A percentile compares a stretch with the other conserved stretches of the same genome.
Evolutionary conservation across 2,113 vertebrate genomes (phyloP).

Genomic region (Microcebus murinus): DNA sequence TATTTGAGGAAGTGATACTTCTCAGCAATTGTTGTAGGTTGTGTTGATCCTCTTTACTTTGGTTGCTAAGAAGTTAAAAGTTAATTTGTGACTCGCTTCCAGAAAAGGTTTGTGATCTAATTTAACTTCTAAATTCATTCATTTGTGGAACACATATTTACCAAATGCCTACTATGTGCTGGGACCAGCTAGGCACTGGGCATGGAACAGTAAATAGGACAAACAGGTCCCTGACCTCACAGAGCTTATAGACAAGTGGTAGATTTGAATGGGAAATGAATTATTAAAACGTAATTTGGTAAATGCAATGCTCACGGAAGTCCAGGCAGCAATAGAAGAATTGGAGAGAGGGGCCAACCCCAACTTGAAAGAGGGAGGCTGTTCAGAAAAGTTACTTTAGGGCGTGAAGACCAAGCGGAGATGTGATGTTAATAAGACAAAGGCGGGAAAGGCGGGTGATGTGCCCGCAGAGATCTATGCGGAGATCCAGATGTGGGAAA

Average conservation of each 20-base stretch:
- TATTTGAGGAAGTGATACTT: not conserved
- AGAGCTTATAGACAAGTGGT: not conserved
- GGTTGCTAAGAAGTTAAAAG: slow-evolving; percentile 12
- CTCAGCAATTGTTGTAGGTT: not conserved
- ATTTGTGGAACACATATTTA: not conserved
- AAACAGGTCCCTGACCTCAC: not conserved
- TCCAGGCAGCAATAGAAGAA: not conserved
- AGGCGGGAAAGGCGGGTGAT: not conserved
- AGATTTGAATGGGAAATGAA: not conserved
- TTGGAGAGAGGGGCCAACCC: not conserved
- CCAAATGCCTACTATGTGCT: not conserved
- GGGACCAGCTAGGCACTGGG: not conserved
- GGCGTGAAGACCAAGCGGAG: not conserved
- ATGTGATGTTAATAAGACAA: not conserved
- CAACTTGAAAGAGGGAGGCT: not conserved
- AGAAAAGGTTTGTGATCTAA: not conserved
- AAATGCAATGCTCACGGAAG: too few species aligned
- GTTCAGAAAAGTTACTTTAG: not conserved
- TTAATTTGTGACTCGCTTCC: not conserved
- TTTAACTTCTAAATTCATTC: slow-evolving; percentile 36
- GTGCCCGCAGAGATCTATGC: not conserved
- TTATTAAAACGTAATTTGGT: not conserved
- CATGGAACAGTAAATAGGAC: not conserved
- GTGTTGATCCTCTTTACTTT: not conserved
- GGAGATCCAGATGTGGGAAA: not conserved